Conservation (phyloP, 2,888 invertebrate genomes). For the Anoplius nigerrimus region DNA sequence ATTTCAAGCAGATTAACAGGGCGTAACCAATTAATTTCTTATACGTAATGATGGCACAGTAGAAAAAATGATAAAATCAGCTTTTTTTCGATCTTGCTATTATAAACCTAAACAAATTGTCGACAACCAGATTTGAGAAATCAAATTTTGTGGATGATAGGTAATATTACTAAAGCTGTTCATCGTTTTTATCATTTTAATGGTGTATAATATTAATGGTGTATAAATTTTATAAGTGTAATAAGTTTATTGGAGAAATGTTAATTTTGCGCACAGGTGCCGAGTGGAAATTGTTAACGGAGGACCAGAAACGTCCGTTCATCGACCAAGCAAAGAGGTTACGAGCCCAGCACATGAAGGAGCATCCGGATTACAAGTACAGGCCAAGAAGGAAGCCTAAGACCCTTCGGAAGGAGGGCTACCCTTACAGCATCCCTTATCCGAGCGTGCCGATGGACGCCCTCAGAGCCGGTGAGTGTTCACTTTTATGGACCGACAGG, state of each 20-base stretch:
- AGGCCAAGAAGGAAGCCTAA: conserved; percentile 92
- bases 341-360: conserved; percentile 95
- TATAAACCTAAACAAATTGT: no score
- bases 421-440: conserved; percentile 94
- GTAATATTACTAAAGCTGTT: no score
- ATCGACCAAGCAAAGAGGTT: conserved; percentile 98
- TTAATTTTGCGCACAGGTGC: conserved; percentile 81
- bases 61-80: no score
- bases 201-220: no score
- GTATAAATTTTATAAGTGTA: neutral
- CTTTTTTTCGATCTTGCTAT: no score
- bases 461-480: conserved; percentile 85
- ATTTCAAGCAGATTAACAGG: no score
- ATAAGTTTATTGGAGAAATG: neutral
- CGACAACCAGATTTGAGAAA: no score
- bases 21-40: no score
- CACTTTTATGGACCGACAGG: no score
- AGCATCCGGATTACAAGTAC: conserved; percentile 96
- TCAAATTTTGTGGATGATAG: no score
- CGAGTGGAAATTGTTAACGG: conserved; percentile 96
- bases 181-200: neutral
- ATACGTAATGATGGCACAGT: no score
- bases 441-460: conserved; percentile 94
- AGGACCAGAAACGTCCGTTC: conserved; percentile 96
- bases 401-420: conserved; percentile 91